These are phyloP conservation scores for Austrolebias charrua DNA, from an alignment of 2,797 vertebrate genomes.

Conservation along the genomic window DNA sequence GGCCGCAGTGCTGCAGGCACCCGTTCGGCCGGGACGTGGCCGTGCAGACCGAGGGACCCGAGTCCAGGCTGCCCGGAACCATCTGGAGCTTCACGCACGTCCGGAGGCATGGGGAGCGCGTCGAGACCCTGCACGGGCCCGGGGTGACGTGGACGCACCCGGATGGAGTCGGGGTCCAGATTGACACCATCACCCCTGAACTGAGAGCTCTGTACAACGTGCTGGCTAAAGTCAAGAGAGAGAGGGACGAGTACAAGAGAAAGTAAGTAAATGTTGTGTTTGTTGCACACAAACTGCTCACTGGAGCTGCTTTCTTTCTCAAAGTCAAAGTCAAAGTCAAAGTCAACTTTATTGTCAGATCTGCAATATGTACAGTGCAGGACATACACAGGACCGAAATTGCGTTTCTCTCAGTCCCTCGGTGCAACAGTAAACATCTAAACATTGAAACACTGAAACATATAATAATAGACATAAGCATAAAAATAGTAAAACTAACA, in stretches of 20 bases:
- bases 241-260: slow-evolving; percentile 86
- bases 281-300: background rate
- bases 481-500: no score
- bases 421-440: no score
- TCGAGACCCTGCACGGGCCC: slow-evolving; percentile 89
- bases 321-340: no score
- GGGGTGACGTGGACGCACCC: slow-evolving; percentile 88
- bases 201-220: slow-evolving; percentile 90
- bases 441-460: no score
- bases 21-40: slow-evolving; percentile 87
- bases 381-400: no score
- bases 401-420: no score
- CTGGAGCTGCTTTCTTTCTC: no score
- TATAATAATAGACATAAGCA: no score
- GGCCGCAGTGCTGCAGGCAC: slow-evolving; percentile 77
- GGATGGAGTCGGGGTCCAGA: slow-evolving; percentile 87
- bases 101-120: slow-evolving; percentile 86
- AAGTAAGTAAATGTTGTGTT: slow-evolving; percentile 77
- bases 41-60: slow-evolving; percentile 85
- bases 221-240: slow-evolving; percentile 89
- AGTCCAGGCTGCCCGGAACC: slow-evolving; percentile 88
- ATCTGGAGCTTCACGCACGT: slow-evolving; percentile 97
- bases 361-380: no score
- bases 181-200: slow-evolving; percentile 94
- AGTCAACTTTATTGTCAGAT: no score